Evolutionary conservation across 2,797 vertebrate species (phyloP).

Genomic region (Pelobates cultripes): DNA sequence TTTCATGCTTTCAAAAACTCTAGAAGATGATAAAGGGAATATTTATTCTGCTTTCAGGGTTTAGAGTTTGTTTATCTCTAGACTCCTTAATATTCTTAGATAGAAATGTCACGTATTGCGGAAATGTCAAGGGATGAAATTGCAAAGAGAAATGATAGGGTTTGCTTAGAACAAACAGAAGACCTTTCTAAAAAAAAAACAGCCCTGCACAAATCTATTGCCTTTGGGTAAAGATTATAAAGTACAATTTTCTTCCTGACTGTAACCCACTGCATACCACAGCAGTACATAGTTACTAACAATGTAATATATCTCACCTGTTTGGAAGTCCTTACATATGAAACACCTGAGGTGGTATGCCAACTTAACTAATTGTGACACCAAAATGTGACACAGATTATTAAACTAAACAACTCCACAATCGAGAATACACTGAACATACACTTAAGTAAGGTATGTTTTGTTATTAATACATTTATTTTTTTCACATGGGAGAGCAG

Average conservation of each 20-base stretch:
- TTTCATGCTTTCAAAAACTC: too few relatives aligned
- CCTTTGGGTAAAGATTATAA: conserved; percentile 1
- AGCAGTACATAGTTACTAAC: too few relatives aligned
- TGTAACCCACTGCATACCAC: background rate
- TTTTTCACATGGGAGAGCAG: conserved; percentile 37
- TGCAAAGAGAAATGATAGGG: conserved; percentile 27
- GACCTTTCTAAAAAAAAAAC: background rate
- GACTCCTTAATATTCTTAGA: conserved; percentile 36
- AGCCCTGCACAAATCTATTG: too few relatives aligned
- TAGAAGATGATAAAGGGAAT: background rate
- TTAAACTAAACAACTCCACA: background rate
- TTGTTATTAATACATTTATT: background rate
- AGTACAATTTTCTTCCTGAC: background rate
- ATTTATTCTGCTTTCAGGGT: conserved; percentile 30
- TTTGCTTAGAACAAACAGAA: conserved; percentile 22
- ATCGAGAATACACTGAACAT: background rate
- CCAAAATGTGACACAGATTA: too few relatives aligned
- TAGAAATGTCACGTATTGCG: conserved; percentile 43
- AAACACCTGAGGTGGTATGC: too few relatives aligned
- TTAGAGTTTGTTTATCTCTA: conserved; percentile 17
- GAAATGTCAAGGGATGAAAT: conserved; percentile 43
- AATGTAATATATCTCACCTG: too few relatives aligned
- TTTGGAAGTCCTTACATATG: too few relatives aligned
- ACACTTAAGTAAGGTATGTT: background rate
- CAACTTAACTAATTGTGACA: too few relatives aligned